These are phyloP conservation scores for Acanthosepion esculentum DNA, from an alignment of 2,888 invertebrate species.

Conservation along the genomic window DNA sequence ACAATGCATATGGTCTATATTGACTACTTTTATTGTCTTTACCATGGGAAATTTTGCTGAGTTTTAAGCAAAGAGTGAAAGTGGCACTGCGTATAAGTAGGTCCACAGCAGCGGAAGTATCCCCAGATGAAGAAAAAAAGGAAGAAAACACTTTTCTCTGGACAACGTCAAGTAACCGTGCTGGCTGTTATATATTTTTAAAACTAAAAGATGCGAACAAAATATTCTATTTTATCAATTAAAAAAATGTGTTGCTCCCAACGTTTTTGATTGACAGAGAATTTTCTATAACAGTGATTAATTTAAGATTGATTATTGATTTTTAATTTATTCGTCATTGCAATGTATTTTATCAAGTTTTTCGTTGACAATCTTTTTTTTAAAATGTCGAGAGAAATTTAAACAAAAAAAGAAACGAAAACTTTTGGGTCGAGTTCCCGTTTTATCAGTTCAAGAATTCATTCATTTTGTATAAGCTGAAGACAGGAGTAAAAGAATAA, in stretches of 20 bases:
- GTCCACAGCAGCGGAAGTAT: too few relatives aligned
- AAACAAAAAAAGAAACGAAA: neutral
- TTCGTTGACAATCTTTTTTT: neutral
- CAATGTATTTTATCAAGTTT: neutral
- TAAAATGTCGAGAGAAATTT: neutral
- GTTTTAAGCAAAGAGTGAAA: too few relatives aligned
- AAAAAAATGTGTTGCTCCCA: neutral
- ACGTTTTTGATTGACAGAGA: constrained; percentile 12
- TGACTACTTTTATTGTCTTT: too few relatives aligned
- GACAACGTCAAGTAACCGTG: neutral
- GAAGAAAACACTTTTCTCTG: neutral
- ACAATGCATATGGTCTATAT: too few relatives aligned
- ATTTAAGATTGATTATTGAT: neutral
- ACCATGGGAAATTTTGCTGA: too few relatives aligned
- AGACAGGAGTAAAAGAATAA: neutral
- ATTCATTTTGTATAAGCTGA: neutral
- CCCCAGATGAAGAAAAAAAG: too few relatives aligned
- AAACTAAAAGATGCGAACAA: neutral
- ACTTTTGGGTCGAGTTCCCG: neutral
- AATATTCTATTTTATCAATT: neutral
- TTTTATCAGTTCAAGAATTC: neutral
- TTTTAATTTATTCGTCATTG: neutral
- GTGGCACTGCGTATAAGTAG: too few relatives aligned
- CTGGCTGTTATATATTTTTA: neutral
- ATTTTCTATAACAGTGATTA: constrained; percentile 7